These are phyloP conservation scores for Hippocampus guttulatus DNA, from an alignment of 2,113 vertebrate species.

Conservation along the genomic window DNA sequence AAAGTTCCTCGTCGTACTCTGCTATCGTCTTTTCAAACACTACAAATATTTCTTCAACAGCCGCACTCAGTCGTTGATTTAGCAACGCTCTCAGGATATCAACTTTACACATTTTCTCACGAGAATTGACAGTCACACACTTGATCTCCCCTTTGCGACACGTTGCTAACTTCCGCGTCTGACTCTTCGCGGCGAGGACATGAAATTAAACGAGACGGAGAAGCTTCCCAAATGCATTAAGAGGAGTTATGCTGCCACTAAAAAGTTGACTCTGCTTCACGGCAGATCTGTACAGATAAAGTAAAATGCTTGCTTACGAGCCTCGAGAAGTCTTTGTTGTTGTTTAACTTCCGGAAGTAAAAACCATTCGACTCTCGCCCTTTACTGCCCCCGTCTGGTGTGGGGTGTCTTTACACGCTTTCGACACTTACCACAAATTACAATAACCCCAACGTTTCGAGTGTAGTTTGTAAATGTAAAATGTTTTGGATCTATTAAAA, in stretches of 20 bases:
- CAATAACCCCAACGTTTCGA: no score
- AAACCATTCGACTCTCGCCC: background rate
- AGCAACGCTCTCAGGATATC: background rate
- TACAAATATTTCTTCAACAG: background rate
- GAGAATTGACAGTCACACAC: background rate
- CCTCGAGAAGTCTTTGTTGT: background rate
- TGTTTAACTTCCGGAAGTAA: background rate
- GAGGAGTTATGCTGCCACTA: background rate
- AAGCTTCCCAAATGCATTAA: background rate
- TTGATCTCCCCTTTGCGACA: background rate
- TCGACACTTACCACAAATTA: no score
- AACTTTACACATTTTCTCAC: slow-evolving; percentile 1
- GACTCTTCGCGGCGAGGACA: background rate
- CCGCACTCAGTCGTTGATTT: background rate
- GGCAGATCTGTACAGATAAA: background rate
- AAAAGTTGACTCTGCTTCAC: background rate
- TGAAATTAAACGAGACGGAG: no score
- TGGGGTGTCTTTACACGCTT: background rate
- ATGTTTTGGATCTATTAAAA: no score
- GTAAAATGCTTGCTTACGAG: background rate
- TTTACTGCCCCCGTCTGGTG: background rate
- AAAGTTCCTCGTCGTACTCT: background rate
- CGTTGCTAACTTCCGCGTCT: background rate
- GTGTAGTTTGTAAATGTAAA: no score
- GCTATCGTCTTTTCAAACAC: background rate